Evolutionary conservation across 2,113 vertebrate species (phyloP), one percentile per base, ranked within the genome.

Genomic region (Jaculus jaculus): DNA sequence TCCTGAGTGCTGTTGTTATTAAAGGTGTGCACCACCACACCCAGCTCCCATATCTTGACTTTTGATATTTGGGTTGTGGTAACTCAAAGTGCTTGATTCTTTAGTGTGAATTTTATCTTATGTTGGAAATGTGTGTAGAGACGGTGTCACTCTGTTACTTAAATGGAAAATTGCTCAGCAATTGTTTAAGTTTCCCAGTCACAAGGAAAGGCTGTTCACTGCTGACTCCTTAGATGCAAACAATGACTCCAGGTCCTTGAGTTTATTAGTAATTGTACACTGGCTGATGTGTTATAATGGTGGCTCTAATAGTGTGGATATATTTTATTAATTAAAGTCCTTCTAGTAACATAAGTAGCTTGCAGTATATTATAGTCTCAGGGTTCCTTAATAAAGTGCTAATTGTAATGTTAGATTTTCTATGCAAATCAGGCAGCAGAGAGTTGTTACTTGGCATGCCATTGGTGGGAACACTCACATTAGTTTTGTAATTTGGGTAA

Each of bases 371-470:
- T 97, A 97, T 87, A 97, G 97, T 98, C 93, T 92, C 87, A 94
- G 94, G 88, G 96, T 96, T 98, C 96, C 88, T 96, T 97, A 98
- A 98, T 96, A 97, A 98, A 98, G 90, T 97, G 87, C 95, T 98
- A 98, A 98, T 98, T 98, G 97, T 97, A 98, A 97, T 83, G 96
- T 96, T 97, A 96, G 71, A 97, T 98, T 98, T 97, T 98, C 95
- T 96, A 97, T 98, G 97, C 95, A 98, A 90, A 98, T 98, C 97
- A 95, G 97, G 81, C 98, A 90, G 71, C 92, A 93, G 97, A 97
- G 98, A 98, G 95, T 97, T 97, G 96, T 97, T 98, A 97, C 96
- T 97, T 97, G 91, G 96, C 97, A 89, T 94, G 95, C 96, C 92
- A 93, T 96, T 97, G 96, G 96, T 97, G 97, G 91, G 95, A 97